phyloP scores from a whole-genome alignment of 2,113 vertebrate species.

The Girardinichthys multiradiatus region DNA sequence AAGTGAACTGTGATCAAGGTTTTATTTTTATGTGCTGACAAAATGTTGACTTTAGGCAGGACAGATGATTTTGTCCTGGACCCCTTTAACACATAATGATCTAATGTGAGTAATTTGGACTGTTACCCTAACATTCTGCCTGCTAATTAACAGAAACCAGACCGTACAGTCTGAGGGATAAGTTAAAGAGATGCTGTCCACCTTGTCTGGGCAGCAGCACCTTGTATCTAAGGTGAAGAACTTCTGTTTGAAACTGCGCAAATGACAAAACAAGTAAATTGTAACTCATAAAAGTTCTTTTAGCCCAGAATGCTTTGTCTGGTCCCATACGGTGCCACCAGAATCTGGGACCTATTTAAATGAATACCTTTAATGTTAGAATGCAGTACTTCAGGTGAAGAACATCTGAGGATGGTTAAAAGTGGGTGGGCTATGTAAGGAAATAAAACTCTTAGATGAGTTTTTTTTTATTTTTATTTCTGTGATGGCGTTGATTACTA shows the following conservation, averaged over 20 bases:
- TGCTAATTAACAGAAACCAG: not conserved
- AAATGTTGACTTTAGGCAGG: not conserved
- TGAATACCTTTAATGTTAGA: not conserved
- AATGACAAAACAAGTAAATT: too few relatives aligned
- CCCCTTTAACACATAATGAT: not conserved
- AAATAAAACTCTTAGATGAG: too few relatives aligned
- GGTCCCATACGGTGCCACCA: too few relatives aligned
- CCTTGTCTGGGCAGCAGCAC: not conserved
- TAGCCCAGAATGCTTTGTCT: too few relatives aligned
- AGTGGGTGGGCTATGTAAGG: not conserved
- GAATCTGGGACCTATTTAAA: too few relatives aligned
- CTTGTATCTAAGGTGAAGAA: too few relatives aligned
- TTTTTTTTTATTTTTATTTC: too few relatives aligned
- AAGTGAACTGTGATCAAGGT: too few relatives aligned
- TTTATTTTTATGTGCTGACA: too few relatives aligned
- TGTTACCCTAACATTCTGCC: not conserved
- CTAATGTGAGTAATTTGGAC: not conserved
- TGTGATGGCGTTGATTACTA: not conserved
- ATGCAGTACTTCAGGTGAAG: not conserved
- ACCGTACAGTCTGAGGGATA: not conserved
- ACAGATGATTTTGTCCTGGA: not conserved
- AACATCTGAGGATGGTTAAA: not conserved
- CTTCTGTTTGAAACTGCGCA: too few relatives aligned
- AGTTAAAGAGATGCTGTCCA: not conserved
- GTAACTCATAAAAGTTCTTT: too few relatives aligned